phyloP scores from a whole-genome alignment of 92 coral and sea anemone species.

The Bergia puertoricense region DNA sequence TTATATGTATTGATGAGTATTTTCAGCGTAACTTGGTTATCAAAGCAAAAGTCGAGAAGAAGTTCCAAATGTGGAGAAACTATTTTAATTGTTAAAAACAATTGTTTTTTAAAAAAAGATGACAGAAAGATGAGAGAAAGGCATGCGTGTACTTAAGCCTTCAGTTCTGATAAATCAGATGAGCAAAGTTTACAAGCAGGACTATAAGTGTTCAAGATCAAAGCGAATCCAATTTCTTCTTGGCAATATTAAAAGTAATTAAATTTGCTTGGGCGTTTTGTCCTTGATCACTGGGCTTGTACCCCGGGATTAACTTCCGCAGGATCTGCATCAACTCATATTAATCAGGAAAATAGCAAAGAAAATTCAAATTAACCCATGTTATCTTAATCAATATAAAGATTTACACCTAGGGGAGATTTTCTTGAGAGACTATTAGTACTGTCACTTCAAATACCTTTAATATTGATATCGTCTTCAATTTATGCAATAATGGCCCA shows the following conservation, averaged over 20 bases:
- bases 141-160: not conserved
- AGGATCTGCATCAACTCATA: not conserved
- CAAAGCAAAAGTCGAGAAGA: not conserved
- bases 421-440: not conserved
- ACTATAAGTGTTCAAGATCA: not conserved
- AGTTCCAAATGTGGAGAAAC: not conserved
- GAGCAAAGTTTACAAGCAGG: not conserved
- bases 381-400: constrained; percentile 25
- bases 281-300: constrained; percentile 1
- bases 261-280: constrained; percentile 18
- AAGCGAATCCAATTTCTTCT: not conserved
- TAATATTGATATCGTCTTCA: constrained; percentile 18
- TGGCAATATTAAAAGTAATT: constrained; percentile 15
- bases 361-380: constrained; percentile 5
- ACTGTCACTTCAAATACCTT: not conserved
- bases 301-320: constrained; percentile 10
- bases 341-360: not conserved
- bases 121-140: not conserved
- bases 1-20: not conserved
- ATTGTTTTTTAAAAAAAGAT: no score
- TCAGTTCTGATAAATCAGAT: no score
- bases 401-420: not conserved
- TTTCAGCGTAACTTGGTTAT: not conserved
- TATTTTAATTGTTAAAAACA: no score
- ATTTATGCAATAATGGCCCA: constrained; percentile 11